Evolutionary conservation across 2,888 invertebrate genomes (phyloP).

Genomic region (Protonemura montana): DNA sequence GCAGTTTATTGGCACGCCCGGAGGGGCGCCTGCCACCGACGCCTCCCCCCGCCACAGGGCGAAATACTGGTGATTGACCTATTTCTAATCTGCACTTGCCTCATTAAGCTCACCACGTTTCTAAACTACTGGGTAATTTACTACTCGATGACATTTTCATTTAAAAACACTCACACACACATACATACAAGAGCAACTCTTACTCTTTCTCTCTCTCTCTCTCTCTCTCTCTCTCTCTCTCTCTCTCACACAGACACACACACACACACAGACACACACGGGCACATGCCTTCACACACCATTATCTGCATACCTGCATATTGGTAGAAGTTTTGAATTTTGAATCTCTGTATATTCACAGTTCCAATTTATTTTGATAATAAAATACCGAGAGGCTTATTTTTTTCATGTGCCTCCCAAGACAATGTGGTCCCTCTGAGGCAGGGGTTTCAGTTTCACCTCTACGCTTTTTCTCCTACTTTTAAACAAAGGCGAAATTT

Average conservation of each 20-base stretch:
- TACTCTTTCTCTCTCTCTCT: no score
- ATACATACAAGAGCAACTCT: no score
- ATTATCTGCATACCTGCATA: neutral
- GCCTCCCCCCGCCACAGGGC: no score
- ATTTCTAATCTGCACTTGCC: constrained; percentile 44
- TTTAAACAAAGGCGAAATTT: neutral
- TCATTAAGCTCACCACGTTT: constrained; percentile 43
- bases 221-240: no score
- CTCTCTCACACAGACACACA: no score
- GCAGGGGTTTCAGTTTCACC: neutral
- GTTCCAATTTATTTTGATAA: constrained; percentile 22
- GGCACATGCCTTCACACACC: no score
- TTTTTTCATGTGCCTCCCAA: neutral
- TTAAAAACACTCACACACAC: neutral
- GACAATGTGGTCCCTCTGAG: neutral
- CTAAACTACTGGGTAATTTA: neutral
- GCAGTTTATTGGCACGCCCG: neutral
- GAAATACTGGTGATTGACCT: constrained; percentile 44
- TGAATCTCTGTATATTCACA: neutral
- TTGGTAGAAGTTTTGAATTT: neutral
- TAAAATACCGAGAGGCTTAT: neutral
- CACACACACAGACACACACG: no score
- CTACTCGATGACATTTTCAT: constrained; percentile 32
- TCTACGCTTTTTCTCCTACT: neutral
- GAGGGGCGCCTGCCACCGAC: no score